Percentiles rank a stretch among this genome's conserved stretches.
Evolutionary conservation across 2,797 vertebrate genomes (phyloP).

Genomic region (Syndactyla subalaris): DNA sequence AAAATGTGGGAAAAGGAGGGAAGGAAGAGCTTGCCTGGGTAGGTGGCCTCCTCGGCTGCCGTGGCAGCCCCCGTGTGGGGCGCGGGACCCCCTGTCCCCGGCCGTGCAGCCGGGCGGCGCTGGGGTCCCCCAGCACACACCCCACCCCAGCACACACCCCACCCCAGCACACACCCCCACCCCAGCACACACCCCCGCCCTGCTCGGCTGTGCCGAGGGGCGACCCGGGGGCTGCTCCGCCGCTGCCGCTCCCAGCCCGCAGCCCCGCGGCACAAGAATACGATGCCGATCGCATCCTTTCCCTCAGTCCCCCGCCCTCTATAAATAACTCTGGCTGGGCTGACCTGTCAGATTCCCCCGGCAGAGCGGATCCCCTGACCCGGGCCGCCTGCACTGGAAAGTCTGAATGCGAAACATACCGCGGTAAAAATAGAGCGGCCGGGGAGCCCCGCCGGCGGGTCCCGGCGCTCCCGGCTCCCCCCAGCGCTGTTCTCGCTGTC

Average conservation of each 20-base stretch:
- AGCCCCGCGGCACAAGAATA: neutral
- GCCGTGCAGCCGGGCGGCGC: neutral
- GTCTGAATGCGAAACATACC: constrained; percentile 74
- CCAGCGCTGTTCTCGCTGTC: neutral
- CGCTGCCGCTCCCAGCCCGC: neutral
- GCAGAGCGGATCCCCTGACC: constrained; percentile 7
- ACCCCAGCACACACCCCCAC: too few species aligned
- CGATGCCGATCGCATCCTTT: neutral
- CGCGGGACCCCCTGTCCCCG: neutral
- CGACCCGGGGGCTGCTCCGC: accelerated
- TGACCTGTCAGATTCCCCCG: constrained; percentile 43
- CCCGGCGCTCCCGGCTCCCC: neutral
- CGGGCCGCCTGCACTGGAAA: constrained; percentile 71
- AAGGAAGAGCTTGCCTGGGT: neutral
- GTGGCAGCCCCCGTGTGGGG: neutral
- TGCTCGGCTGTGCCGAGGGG: neutral
- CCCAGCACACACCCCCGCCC: neutral
- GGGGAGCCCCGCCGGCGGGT: neutral
- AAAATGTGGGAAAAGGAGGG: accelerated
- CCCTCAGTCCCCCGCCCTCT: neutral
- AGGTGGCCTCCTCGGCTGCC: too few species aligned
- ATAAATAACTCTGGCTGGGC: constrained; percentile 46
- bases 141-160: neutral
- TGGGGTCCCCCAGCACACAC: neutral
- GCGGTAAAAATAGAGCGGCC: constrained; percentile 74